phyloP scores from a whole-genome alignment of 2,888 invertebrate species.

The Lasioglossum zephyrum region DNA sequence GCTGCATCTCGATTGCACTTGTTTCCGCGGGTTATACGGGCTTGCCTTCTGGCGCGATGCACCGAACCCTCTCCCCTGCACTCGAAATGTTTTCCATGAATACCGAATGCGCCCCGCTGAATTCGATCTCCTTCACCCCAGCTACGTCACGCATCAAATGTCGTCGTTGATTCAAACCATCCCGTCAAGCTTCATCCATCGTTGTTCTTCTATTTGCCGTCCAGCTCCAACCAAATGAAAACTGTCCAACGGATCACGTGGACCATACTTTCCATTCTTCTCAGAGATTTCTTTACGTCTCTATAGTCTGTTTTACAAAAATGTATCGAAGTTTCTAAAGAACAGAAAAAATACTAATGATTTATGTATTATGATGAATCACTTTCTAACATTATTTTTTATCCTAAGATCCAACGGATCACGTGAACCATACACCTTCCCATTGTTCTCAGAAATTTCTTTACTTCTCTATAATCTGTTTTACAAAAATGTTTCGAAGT shows the following conservation, averaged over 20 bases:
- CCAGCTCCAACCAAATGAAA: constrained; percentile 24
- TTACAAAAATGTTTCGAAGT: too few species aligned
- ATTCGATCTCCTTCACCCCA: constrained; percentile 63
- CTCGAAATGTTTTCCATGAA: constrained; percentile 75
- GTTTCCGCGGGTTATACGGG: constrained; percentile 53
- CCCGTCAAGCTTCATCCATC: constrained; percentile 47
- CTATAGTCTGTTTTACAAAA: neutral
- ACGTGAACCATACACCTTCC: too few species aligned
- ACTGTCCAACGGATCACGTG: constrained; percentile 7
- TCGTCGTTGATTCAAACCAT: constrained; percentile 37
- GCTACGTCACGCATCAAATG: constrained; percentile 36
- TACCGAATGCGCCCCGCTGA: constrained; percentile 72
- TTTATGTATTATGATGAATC: too few species aligned
- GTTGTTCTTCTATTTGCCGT: constrained; percentile 40
- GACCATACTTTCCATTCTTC: neutral
- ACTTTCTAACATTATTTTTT: too few species aligned
- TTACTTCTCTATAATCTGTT: too few species aligned
- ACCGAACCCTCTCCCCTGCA: constrained; percentile 25
- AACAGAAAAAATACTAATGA: too few species aligned
- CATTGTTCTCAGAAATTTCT: too few species aligned
- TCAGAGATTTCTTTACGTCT: neutral
- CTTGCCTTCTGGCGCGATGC: constrained; percentile 35
- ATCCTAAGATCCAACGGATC: too few species aligned
- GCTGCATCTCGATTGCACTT: constrained; percentile 61
- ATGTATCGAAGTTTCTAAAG: too few species aligned